Base-by-base conservation (phyloP, 2,888 invertebrate species). In the Zhengitettix transpicula region DNA sequence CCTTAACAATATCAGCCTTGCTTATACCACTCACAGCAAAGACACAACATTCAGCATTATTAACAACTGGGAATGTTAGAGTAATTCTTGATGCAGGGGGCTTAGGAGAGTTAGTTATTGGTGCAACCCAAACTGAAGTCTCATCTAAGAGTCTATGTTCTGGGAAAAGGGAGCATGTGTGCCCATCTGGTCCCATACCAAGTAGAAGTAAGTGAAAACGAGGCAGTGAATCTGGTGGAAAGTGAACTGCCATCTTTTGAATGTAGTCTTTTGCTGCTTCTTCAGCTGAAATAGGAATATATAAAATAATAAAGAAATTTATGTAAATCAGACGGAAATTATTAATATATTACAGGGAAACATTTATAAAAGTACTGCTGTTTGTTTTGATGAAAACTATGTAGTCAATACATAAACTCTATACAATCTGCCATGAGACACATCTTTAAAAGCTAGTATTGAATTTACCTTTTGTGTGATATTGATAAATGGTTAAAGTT, bases 141-240 rank as follows among this genome's bases (percentile, higher is more conserved):
- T 88, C 89, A 0, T 81, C 70, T 1, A 90, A 73, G 10, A 85
- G 71, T 0, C 75, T 72, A 71, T 91, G 90, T 0, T 80, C 84
- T 0, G 99, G 98, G 74, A 99, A 99, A 15, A 99, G 74, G 0
- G 98, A 98, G 70, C 96, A 96, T 0, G 97, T 98, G 73, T 99
- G 99, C 0, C 98, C 98, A 71, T 99, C 99, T 0, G 96, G 97
- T 0, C 99, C 99, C 83, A 98, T 87, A 14, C 99, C 99, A 28
- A 99, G 77, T 11, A 99, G 76, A 0, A 98, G 75, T 56, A 97
- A 72, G 73, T 99, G 95, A 71, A 97, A 94, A 63, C 78, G 71
- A 0, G 91, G 90, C 58, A 81, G 67, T 10, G 65, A 69, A n/a
- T 70, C 77, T 57, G 70, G 79, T 64, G 74, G 78, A 65, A 90